These are phyloP conservation scores for Zonotrichia leucophrys DNA, from an alignment of 2,113 vertebrate genomes.

Conservation along the genomic window DNA sequence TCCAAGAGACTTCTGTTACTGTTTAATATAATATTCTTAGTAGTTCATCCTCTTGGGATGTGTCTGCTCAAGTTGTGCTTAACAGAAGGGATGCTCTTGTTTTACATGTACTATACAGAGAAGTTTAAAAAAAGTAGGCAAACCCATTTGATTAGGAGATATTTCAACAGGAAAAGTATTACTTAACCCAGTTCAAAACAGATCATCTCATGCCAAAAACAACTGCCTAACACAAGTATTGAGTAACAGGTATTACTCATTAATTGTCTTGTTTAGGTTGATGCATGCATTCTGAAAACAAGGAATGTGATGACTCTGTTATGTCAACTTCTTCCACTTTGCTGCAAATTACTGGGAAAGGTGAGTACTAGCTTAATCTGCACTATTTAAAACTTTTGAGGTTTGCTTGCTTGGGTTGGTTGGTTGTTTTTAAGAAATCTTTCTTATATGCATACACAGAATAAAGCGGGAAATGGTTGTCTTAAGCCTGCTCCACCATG, in stretches of 20 bases:
- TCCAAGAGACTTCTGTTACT: not conserved
- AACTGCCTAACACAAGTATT: not conserved
- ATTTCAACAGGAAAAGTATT: not conserved
- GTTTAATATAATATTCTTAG: not conserved
- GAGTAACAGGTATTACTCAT: not conserved
- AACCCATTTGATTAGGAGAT: not conserved
- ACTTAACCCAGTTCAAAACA: not conserved
- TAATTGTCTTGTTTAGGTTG: slow-evolving; percentile 77
- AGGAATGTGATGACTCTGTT: slow-evolving; percentile 83
- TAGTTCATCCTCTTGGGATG: not conserved
- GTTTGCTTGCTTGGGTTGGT: not conserved
- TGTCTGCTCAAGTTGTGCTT: not conserved
- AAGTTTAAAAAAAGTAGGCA: not conserved
- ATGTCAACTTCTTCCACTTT: slow-evolving; percentile 84
- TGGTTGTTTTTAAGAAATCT: not conserved
- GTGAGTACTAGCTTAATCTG: slow-evolving; percentile 54
- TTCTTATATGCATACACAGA: slow-evolving; percentile 49
- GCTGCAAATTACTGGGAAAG: slow-evolving; percentile 87
- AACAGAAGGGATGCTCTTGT: not conserved
- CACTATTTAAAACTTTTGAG: not conserved
- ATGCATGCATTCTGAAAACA: slow-evolving; percentile 87
- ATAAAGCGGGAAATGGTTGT: slow-evolving; percentile 80
- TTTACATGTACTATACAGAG: not conserved
- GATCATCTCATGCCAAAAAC: not conserved
- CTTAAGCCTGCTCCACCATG: slow-evolving; percentile 81